Conservation (phyloP, 2,888 invertebrate species). For the Octodonta nipae region DNA sequence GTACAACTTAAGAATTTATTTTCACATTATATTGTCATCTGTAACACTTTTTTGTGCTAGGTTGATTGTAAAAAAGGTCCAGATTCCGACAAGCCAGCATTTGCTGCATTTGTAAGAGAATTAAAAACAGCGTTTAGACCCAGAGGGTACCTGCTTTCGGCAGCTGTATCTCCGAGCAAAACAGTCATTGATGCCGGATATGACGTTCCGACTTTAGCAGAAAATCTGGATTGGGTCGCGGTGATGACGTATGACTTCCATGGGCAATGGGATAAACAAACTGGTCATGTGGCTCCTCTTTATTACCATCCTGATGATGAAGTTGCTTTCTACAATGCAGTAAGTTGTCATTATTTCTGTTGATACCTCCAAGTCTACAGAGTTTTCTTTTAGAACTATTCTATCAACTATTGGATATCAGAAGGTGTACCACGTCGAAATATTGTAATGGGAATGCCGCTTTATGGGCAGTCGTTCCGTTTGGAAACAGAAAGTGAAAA, state of each 20-base stretch:
- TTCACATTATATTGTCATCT: background rate
- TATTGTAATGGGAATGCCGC: constrained; percentile 77
- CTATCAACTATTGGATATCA: constrained; percentile 78
- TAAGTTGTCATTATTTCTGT: constrained; percentile 30
- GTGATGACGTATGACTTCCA: constrained; percentile 89
- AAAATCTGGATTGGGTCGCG: constrained; percentile 76
- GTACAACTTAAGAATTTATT: constrained; percentile 29
- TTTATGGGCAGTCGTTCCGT: constrained; percentile 78
- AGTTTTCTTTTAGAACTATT: constrained; percentile 52
- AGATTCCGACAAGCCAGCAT: constrained; percentile 67
- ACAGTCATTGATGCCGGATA: constrained; percentile 75
- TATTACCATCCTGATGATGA: constrained; percentile 73
- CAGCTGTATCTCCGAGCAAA: constrained; percentile 80
- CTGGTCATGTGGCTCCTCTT: constrained; percentile 78
- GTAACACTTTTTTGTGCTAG: constrained; percentile 31
- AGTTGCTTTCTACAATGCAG: constrained; percentile 68
- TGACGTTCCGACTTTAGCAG: constrained; percentile 61
- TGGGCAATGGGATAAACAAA: constrained; percentile 84
- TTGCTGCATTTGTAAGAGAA: constrained; percentile 61
- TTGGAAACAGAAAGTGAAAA: constrained; percentile 45
- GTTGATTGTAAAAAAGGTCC: constrained; percentile 78
- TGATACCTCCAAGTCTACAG: background rate
- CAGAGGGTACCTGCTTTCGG: constrained; percentile 51
- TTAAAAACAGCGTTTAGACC: constrained; percentile 42
- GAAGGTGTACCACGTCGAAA: constrained; percentile 71